A percentile compares a stretch with the other conserved stretches of the same genome.
phyloP scores from a whole-genome alignment of 2,797 vertebrate species.

The Neoniphon sammara region DNA sequence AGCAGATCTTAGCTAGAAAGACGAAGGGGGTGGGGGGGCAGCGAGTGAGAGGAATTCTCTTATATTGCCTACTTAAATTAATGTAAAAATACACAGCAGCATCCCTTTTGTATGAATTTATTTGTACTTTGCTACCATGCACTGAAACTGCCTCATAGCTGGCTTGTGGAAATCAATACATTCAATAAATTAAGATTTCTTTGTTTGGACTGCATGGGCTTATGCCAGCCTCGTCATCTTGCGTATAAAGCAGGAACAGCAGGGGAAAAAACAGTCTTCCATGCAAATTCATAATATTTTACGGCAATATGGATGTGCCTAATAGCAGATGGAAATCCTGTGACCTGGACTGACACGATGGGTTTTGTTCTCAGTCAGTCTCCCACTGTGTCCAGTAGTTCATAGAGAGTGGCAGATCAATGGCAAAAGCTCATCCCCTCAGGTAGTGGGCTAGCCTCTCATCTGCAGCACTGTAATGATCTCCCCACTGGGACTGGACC shows the following conservation, averaged over 20 bases:
- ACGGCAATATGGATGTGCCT: conserved; percentile 23
- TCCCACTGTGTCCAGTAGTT: conserved; percentile 60
- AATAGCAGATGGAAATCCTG: conserved; percentile 59
- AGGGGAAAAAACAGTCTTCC: neutral
- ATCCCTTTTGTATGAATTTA: neutral
- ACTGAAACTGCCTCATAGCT: neutral
- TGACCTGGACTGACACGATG: conserved; percentile 61
- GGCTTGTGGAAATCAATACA: conserved; percentile 23
- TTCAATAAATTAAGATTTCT: conserved; percentile 40
- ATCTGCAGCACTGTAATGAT: conserved; percentile 70
- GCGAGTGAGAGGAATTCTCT: neutral
- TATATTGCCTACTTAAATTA: conserved; percentile 9
- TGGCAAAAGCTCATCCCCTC: conserved; percentile 62
- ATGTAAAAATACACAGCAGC: conserved; percentile 17
- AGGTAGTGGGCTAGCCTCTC: conserved; percentile 68
- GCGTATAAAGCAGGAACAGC: neutral
- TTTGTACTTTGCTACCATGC: conserved; percentile 1
- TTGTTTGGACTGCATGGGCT: too few species aligned
- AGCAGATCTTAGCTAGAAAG: conserved; percentile 32
- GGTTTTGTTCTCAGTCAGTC: conserved; percentile 38
- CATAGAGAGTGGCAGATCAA: conserved; percentile 65
- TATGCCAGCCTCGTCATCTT: neutral
- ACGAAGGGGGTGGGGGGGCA: conserved; percentile 15
- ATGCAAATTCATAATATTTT: neutral
- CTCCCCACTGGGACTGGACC: conserved; percentile 69